These are phyloP conservation scores for Noturus placidus DNA, from an alignment of 2,113 vertebrate genomes.

Conservation along the genomic window DNA sequence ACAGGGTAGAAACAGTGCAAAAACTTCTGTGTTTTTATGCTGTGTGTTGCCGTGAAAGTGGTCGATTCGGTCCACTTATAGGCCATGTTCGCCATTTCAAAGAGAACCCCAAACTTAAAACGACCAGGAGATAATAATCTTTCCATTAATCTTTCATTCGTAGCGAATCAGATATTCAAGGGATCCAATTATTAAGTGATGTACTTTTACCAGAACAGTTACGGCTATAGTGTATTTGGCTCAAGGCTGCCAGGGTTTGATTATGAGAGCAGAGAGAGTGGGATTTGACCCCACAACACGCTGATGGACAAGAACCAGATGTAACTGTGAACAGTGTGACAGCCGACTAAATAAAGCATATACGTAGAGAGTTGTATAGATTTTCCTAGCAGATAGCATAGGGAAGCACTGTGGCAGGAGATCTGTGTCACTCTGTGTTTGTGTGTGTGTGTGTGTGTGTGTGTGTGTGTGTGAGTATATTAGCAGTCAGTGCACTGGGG, in stretches of 20 bases:
- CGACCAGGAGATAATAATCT: slow-evolving; percentile 74
- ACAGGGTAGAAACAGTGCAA: slow-evolving; percentile 55
- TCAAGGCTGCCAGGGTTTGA: slow-evolving; percentile 64
- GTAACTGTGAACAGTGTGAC: slow-evolving; percentile 32
- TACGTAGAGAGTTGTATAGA: slow-evolving; percentile 59
- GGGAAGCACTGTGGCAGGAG: slow-evolving; percentile 24
- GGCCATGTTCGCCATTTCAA: slow-evolving; percentile 21
- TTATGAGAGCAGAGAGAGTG: slow-evolving; percentile 56
- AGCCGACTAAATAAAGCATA: slow-evolving; percentile 43
- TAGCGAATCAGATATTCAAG: slow-evolving; percentile 70
- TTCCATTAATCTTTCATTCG: slow-evolving; percentile 75
- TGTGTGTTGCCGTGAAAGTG: not conserved
- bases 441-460: slow-evolving; percentile 45
- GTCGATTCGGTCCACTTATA: slow-evolving; percentile 1
- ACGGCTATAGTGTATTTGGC: slow-evolving; percentile 52
- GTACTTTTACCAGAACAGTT: slow-evolving; percentile 52
- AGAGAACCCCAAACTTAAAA: slow-evolving; percentile 62
- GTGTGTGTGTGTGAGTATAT: slow-evolving; percentile 68
- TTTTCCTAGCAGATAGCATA: slow-evolving; percentile 64
- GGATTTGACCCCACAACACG: slow-evolving; percentile 57
- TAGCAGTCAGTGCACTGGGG: slow-evolving; percentile 74
- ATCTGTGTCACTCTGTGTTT: slow-evolving; percentile 36
- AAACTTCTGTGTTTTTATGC: slow-evolving; percentile 7
- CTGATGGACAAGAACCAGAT: slow-evolving; percentile 54
- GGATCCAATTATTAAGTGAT: slow-evolving; percentile 69